Evolutionary conservation across 2,888 invertebrate species (phyloP), one percentile per base, ranked within the genome.

Genomic region (Arrhopalites spinosus): DNA sequence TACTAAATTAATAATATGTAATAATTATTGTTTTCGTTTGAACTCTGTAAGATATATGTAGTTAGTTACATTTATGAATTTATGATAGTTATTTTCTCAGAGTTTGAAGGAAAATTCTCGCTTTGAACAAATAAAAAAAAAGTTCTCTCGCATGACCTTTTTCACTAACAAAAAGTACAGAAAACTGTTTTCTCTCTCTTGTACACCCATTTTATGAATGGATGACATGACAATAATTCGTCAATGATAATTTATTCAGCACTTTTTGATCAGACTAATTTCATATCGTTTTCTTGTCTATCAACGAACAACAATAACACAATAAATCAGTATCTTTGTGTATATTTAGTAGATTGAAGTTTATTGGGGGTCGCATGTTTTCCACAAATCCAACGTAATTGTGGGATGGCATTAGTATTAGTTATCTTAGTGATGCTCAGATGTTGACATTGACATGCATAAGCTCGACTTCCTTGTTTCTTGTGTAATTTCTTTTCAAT

Each of bases 361-460:
- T 43, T 45, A 13, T 50, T 50, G 7, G 68, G 36, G n/a, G 36
- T n/a, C 0, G 45, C 23, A 56, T 82, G 82, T 25, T 72, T 79
- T n/a, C 78, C 78, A 74, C 82, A 82, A 64, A 79, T 67, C 82
- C 82, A 82, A 47, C 77, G 74, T 13, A 79, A 56, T 66, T 81
- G 75, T 36, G 81, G 78, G 13, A 77, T 68, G 0, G 80, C 70
- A 11, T 74, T 70, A 1, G 81, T 53, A 68, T 77, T 79, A 0
- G 79, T 82, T 0, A 82, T 47, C 67, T 77, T 77, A 13, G 29
- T 66, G 0, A 81, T 70, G n/a, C 76, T 73, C 1, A 82, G 20
- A 76, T 78, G 76, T 56, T 79, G 76, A 76, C 82, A 82, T 23
- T 82, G 82, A 61, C 82, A 82, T 15, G 79, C 79, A 72, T 82